Evolutionary conservation across 2,797 vertebrate genomes (phyloP).

Genomic region (Tapirus indicus): DNA sequence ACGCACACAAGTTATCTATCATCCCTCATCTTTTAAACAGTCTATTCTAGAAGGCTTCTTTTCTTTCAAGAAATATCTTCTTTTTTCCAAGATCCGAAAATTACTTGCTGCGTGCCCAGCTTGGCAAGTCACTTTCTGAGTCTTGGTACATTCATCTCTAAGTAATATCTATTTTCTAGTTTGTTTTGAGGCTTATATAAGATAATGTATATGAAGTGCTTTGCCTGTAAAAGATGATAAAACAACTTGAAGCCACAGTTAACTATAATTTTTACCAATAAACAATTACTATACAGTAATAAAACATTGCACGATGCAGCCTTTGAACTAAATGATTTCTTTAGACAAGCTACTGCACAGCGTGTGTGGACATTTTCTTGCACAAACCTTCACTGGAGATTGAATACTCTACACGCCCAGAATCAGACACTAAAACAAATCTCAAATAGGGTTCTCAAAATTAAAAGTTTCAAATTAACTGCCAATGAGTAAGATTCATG

Average conservation of each 20-base stretch:
- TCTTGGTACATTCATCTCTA: not conserved
- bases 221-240: not conserved
- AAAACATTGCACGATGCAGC: rapidly evolving
- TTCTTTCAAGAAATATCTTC: not conserved
- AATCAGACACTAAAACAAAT: not conserved
- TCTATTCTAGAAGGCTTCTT: not conserved
- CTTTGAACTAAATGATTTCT: not conserved
- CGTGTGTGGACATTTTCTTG: not conserved
- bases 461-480: not conserved
- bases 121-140: not conserved
- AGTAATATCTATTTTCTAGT: not conserved
- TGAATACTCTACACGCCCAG: not conserved
- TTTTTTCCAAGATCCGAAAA: not conserved
- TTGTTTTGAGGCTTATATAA: not conserved
- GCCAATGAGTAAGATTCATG: not conserved
- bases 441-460: not conserved
- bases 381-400: not conserved
- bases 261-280: not conserved
- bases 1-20: not conserved
- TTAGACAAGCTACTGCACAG: not conserved
- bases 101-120: not conserved
- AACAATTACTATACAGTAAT: not conserved
- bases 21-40: not conserved
- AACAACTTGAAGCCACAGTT: not conserved
- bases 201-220: not conserved